Evolutionary conservation across 1,140 invertebrate genomes (phyloP), one percentile per base, ranked within the genome.

Genomic region (Aphaenogaster floridana): DNA sequence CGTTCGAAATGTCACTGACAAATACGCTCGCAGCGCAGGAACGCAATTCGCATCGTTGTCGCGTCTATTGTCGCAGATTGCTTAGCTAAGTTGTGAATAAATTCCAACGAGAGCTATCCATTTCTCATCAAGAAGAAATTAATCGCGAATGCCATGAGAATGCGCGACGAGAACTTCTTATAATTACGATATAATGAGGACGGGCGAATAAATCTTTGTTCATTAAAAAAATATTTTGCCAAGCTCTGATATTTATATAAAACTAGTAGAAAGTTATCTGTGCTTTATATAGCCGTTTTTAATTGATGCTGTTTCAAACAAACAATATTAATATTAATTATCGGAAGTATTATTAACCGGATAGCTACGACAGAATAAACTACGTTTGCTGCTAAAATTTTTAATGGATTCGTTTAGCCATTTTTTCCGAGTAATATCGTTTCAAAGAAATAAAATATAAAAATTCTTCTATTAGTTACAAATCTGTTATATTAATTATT

Each of bases 1-100:
- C 54, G 86, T 52, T 86, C 39, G 79, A 86, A 86, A 86, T 86
- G 79, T 85, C 86, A 86, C 66, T 86, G 85, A 86, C 86, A 85
- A 86, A 86, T 86, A 69, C n/a, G 42, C 52, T 81, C 36, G 64
- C 39, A 17, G 84, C 36, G 36, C 59, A 66, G 48, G 34, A 78
- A 86, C 83, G 83, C 72, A 59, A 86, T 86, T 80, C 74, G 50
- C 63, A 86, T 86, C n/a, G 74, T 77, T 79, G 72, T 86, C 84
- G 68, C 76, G 39, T 66, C 59, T 68, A 57, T 80, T 86, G 84
- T 86, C 74, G 63, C 59, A 80, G 36, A 64, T 80, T 86, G 72
- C 63, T 86, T 68, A 76, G 54, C 81, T 63, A 78, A 78, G 84
- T 80, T 39, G 69, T 61, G 42, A 84, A 61, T 84, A 84, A 76